Conservation (phyloP, 2,888 invertebrate genomes). For the Dasypogon diadema region DNA sequence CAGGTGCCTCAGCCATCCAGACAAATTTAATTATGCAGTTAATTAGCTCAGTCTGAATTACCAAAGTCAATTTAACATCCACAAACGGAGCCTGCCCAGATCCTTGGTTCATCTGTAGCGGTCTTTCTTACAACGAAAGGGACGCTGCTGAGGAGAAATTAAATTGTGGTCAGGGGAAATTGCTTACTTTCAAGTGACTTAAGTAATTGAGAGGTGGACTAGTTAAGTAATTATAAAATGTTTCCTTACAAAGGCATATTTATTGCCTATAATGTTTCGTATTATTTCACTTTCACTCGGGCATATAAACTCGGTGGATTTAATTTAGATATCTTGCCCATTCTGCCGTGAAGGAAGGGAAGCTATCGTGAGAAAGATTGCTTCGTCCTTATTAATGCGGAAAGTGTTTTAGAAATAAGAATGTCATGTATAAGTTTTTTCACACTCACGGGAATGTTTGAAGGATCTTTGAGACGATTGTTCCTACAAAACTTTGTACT, state of each 20-base stretch:
- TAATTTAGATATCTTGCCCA: too few relatives aligned
- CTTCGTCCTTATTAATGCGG: too few relatives aligned
- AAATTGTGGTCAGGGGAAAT: conserved; percentile 35
- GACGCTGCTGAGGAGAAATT: conserved; percentile 18
- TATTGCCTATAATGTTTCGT: too few relatives aligned
- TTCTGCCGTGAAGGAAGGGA: too few relatives aligned
- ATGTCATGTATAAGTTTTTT: too few relatives aligned
- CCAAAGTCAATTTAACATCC: conserved; percentile 39
- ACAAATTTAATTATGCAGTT: conserved; percentile 44
- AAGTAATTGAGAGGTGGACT: background rate
- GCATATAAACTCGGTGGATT: too few relatives aligned
- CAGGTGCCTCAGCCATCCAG: conserved; percentile 20
- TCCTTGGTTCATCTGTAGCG: background rate
- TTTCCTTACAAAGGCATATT: background rate
- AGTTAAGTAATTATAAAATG: background rate
- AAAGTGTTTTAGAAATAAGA: too few relatives aligned
- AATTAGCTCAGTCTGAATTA: conserved; percentile 40
- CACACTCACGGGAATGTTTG: too few relatives aligned
- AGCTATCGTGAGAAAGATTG: too few relatives aligned
- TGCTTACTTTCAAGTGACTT: conserved; percentile 3
- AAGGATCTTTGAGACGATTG: too few relatives aligned
- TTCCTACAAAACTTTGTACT: too few relatives aligned
- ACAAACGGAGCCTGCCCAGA: background rate
- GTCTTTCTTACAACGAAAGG: background rate
- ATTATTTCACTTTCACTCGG: too few relatives aligned